Conservation (phyloP, 1,140 invertebrate genomes). For the Drosophila takahashii region DNA sequence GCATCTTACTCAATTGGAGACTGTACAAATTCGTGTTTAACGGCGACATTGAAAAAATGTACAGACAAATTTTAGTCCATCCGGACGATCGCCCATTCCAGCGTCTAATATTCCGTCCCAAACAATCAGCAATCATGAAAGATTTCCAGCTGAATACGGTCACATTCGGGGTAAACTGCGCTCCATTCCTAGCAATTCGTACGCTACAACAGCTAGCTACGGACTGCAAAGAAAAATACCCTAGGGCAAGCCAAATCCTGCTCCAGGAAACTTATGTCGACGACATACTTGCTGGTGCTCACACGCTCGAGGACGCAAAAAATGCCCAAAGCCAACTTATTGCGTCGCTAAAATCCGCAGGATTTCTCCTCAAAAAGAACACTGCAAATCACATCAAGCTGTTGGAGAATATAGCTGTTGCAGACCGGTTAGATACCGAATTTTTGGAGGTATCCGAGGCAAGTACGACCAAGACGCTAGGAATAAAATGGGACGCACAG, state of each 20-base stretch:
- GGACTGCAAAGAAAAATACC: no score
- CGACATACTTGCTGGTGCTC: not conserved
- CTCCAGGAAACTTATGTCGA: no score
- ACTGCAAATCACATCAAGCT: not conserved
- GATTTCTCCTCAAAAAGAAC: not conserved
- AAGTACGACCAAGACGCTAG: no score
- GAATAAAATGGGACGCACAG: no score
- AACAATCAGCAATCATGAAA: no score
- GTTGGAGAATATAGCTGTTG: not conserved
- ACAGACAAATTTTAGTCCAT: not conserved
- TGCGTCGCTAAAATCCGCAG: not conserved
- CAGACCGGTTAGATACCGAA: not conserved
- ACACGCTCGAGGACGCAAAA: not conserved
- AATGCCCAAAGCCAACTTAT: not conserved
- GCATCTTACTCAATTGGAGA: not conserved
- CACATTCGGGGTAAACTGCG: no score
- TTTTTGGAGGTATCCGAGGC: not conserved
- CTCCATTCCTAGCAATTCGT: no score
- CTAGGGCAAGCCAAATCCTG: no score
- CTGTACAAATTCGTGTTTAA: conserved; percentile 1
- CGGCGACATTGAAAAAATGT: not conserved
- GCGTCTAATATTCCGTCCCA: no score
- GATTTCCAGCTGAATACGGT: no score
- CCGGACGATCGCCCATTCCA: not conserved
- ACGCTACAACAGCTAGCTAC: no score